Percentiles rank a stretch among this genome's conserved stretches.
Evolutionary conservation across 1,140 invertebrate genomes (phyloP).

Genomic region (Tetramorium simillimum): DNA sequence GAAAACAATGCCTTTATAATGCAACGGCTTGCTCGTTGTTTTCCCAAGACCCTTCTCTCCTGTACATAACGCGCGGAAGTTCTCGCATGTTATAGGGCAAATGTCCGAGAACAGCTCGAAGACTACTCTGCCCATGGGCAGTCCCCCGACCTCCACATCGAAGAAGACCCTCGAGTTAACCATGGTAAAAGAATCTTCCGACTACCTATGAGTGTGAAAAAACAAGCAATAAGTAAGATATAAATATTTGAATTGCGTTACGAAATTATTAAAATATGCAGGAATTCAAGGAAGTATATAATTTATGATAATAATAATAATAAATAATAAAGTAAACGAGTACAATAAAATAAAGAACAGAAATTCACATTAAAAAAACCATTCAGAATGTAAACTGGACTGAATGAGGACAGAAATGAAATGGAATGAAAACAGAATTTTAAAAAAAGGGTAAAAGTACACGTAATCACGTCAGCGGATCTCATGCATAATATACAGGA

Average conservation of each 20-base stretch:
- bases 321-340: neutral
- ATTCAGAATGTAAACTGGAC: neutral
- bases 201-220: conserved; percentile 34
- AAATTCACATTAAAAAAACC: neutral
- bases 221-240: neutral
- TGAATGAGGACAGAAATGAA: neutral
- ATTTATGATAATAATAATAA: neutral
- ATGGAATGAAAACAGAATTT: neutral
- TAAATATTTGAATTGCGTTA: neutral
- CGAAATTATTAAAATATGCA: neutral
- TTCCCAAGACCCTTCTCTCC: conserved; percentile 95
- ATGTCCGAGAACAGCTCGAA: conserved; percentile 99
- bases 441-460: neutral
- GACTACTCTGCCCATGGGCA: conserved; percentile 97
- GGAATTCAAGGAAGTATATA: neutral
- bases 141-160: conserved; percentile 96
- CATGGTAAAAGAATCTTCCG: conserved; percentile 61
- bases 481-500: neutral
- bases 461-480: too few relatives aligned
- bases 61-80: conserved; percentile 99
- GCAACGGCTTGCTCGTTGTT: conserved; percentile 94
- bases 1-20: conserved; percentile 98
- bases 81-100: conserved; percentile 99
- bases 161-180: conserved; percentile 90
- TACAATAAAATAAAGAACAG: neutral